phyloP scores from a whole-genome alignment of 2,888 invertebrate genomes.

The Diarsia mendica region DNA sequence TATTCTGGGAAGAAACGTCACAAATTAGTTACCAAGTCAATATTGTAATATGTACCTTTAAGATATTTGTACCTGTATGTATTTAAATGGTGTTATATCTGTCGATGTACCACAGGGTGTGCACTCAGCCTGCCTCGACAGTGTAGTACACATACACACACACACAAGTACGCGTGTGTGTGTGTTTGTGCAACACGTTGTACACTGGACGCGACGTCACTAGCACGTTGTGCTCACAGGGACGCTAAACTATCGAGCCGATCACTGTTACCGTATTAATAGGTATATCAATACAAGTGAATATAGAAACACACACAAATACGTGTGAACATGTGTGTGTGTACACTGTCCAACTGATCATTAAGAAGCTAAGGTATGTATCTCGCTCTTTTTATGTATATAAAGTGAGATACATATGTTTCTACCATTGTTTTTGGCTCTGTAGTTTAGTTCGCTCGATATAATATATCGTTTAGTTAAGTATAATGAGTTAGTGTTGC shows the following conservation, averaged over 20 bases:
- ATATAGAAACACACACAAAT: not conserved
- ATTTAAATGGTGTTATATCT: conserved; percentile 1
- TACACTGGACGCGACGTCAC: not conserved
- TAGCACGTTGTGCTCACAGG: conserved; percentile 14
- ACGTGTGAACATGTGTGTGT: not conserved
- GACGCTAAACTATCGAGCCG: conserved; percentile 11
- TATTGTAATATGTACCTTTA: not conserved
- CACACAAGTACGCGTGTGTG: not conserved
- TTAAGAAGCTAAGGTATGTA: not conserved
- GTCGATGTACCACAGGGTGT: not conserved
- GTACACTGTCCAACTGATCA: not conserved
- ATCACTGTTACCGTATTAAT: not conserved
- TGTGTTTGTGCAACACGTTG: conserved; percentile 20
- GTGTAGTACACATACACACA: conserved; percentile 19
- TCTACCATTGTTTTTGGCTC: conserved; percentile 23
- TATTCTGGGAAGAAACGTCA: not conserved
- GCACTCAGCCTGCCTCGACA: not conserved
- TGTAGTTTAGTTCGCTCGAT: conserved; percentile 14
- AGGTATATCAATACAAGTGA: not conserved
- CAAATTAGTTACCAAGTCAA: conserved; percentile 10
- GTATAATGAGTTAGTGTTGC: conserved; percentile 30
- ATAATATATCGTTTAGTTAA: not conserved
- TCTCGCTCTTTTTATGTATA: not conserved
- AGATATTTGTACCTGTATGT: not conserved
- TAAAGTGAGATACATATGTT: not conserved